Conservation (phyloP, 2,888 invertebrate species). For the Imbricaverruca yamaguchii region DNA sequence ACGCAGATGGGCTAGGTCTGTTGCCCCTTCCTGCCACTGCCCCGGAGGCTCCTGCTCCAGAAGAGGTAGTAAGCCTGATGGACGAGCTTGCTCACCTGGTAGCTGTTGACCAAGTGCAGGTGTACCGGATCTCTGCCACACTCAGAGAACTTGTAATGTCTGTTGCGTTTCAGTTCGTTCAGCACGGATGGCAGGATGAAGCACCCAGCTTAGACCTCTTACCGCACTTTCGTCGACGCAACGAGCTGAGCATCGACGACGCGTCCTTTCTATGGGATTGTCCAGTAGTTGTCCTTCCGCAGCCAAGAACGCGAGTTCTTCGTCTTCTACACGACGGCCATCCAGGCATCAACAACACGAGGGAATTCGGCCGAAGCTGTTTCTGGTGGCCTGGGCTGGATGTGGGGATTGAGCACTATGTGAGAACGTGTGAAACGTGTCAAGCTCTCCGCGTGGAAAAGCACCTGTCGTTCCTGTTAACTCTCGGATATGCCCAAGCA, state of each 20-base stretch:
- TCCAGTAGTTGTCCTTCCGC: too few relatives aligned
- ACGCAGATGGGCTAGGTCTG: too few relatives aligned
- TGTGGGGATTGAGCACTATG: background rate
- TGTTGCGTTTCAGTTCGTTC: too few relatives aligned
- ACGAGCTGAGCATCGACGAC: background rate
- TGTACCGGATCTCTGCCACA: slow-evolving; percentile 10
- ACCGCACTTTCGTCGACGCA: background rate
- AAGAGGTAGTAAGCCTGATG: background rate
- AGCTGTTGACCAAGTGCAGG: background rate
- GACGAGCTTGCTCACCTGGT: background rate
- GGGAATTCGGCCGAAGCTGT: background rate
- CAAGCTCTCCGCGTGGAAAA: background rate
- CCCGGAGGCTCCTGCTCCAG: slow-evolving; percentile 1
- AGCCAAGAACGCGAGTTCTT: background rate
- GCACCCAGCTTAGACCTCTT: background rate
- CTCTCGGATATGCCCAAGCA: slow-evolving; percentile 6
- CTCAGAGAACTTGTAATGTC: too few relatives aligned
- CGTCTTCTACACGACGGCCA: too few relatives aligned
- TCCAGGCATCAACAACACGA: background rate
- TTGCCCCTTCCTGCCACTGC: background rate
- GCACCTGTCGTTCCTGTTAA: background rate
- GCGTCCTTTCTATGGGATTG: too few relatives aligned
- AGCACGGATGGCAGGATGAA: too few relatives aligned
- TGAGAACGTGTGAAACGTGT: slow-evolving; percentile 7
- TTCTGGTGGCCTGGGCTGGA: background rate